A percentile compares a stretch with the other conserved stretches of the same genome.
phyloP scores from a whole-genome alignment of 2,113 vertebrate species.

The Bubo blakistoni region DNA sequence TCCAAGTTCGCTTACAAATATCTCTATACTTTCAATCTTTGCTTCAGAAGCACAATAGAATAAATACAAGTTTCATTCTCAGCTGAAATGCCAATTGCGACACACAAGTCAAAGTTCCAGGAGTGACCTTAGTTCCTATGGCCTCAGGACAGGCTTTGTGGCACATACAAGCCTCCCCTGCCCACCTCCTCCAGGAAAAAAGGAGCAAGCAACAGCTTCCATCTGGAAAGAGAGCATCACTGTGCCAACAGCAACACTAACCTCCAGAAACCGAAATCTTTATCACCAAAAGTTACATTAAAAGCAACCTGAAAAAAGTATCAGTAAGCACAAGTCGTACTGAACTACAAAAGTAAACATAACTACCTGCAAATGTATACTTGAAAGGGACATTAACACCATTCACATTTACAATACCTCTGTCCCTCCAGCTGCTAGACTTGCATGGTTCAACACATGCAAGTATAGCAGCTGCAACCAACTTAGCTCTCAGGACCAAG shows the following conservation, averaged over 20 bases:
- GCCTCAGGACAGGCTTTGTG: neutral
- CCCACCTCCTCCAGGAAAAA: neutral
- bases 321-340: neutral
- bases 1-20: neutral
- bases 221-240: neutral
- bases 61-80: neutral
- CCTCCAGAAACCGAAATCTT: neutral
- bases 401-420: neutral
- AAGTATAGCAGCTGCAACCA: neutral
- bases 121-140: neutral
- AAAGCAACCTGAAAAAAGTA: neutral
- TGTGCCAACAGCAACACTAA: neutral
- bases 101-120: neutral
- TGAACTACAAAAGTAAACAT: neutral
- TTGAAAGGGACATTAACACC: neutral
- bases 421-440: neutral
- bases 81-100: neutral
- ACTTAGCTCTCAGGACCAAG: neutral
- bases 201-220: neutral
- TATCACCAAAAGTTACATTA: neutral
- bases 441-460: neutral
- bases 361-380: neutral
- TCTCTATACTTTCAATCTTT: neutral
- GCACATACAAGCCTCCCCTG: neutral
- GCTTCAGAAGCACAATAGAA: neutral